Evolutionary conservation across 1,140 invertebrate species (phyloP), one percentile per base, ranked within the genome.

Genomic region (Megathymus violae): DNA sequence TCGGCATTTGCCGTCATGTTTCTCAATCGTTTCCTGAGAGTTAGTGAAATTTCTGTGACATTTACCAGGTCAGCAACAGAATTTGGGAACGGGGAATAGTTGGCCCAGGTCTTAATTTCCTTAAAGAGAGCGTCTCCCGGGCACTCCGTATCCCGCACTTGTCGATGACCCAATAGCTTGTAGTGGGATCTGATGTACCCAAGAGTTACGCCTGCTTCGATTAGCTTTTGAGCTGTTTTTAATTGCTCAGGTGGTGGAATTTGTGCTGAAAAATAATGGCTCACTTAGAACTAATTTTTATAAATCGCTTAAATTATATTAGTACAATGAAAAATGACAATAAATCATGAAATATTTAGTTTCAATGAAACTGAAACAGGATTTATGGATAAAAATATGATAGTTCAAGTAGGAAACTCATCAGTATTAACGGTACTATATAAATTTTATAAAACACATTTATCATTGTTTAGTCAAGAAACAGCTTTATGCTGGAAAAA

Each of bases 151-250:
- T 91, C 85, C 7, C 93, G 78, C 0, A 95, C 92, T 87, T 96
- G 95, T 36, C 94, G 85, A 67, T 96, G 95, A 0, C 94, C 95
- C 5, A 95, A 66, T 6, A 96, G 78, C 38, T 92, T 94, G 71
- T 95, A 96, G 65, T 94, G 78, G 0, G 80, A 51, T 27, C 85
- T 78, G 14, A 96, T 94, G 71, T 93, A 92, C 1, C 93, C 93
- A 3, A 85, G 67, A 6, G 92, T 75, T 0, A 96, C 92, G 0
- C 95, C 95, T 3, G 92, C 86, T 3, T 91, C 82, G 38, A 96
- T 95, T 0, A 96, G 69, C 10, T 92, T 85, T 61, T 93, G 88
- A 4, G 92, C 92, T 0, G 93, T 92, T 34, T 94, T 76, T 0
- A 96, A 43, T 84, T 96, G 95, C 15, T 77, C 40, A n/a, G 84